Percentiles rank a stretch among this genome's conserved stretches.
These are phyloP conservation scores for Anolis carolinensis DNA, from an alignment of 2,113 vertebrate species.

Conservation along the genomic window DNA sequence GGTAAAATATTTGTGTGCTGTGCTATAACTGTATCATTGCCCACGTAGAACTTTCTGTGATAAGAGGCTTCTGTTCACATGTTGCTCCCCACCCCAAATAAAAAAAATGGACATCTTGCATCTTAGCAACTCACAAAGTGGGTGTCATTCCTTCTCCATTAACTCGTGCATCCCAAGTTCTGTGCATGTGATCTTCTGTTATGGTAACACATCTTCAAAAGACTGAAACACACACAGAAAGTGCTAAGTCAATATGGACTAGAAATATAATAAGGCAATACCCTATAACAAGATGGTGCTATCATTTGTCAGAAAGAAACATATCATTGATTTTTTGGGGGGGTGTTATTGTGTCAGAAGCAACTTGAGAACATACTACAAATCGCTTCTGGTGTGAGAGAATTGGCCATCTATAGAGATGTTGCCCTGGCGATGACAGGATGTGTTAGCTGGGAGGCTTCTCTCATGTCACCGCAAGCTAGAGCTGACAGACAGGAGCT, in stretches of 20 bases:
- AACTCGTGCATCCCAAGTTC: not conserved
- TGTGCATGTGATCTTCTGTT: not conserved
- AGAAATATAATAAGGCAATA: not conserved
- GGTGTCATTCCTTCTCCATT: not conserved
- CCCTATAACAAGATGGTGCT: not conserved
- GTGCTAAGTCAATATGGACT: not conserved
- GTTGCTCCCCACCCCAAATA: not conserved
- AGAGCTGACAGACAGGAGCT: too few relatives aligned
- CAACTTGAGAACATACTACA: too few relatives aligned
- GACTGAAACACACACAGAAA: not conserved
- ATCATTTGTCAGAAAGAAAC: not conserved
- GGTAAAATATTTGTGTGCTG: not conserved
- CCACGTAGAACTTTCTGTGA: not conserved
- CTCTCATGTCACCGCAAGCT: too few relatives aligned
- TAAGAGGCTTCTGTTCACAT: not conserved
- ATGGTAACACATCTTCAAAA: not conserved
- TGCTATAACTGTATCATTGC: not conserved
- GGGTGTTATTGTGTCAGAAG: too few relatives aligned
- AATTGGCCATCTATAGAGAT: too few relatives aligned
- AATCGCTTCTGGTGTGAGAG: too few relatives aligned
- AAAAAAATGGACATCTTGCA: not conserved
- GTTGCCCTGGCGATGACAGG: too few relatives aligned
- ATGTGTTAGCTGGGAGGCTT: too few relatives aligned
- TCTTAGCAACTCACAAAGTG: not conserved
- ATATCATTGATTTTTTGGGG: not conserved